Conservation (phyloP, 2,113 vertebrate genomes). For the Catharus bicknelli region DNA sequence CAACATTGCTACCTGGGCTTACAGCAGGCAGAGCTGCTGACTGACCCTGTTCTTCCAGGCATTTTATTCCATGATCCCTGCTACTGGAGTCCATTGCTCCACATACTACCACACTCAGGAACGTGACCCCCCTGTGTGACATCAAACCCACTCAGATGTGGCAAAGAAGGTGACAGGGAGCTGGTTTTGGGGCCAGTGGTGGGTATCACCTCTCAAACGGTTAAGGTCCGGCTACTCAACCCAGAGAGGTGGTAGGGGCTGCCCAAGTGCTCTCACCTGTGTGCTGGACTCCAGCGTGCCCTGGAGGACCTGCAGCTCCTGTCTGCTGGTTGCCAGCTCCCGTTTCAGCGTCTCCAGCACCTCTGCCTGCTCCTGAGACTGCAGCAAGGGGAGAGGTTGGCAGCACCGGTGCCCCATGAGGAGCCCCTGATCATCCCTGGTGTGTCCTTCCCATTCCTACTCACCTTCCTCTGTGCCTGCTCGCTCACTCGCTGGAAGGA, state of each 20-base stretch:
- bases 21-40: background rate
- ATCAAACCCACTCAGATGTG: background rate
- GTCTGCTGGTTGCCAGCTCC: constrained; percentile 84
- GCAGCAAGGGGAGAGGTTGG: background rate
- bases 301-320: constrained; percentile 83
- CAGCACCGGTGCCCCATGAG: fast-evolving
- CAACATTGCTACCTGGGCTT: background rate
- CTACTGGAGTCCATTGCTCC: background rate
- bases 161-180: background rate
- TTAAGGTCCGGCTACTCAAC: background rate
- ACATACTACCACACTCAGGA: background rate
- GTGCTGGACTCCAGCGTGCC: constrained; percentile 76
- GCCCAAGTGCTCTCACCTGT: constrained; percentile 73
- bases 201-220: fast-evolving
- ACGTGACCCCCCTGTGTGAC: fast-evolving
- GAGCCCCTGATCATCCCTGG: background rate
- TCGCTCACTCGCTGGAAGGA: constrained; percentile 86
- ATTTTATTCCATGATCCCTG: background rate
- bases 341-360: constrained; percentile 84
- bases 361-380: constrained; percentile 88
- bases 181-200: background rate
- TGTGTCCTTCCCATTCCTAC: fast-evolving
- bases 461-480: constrained; percentile 84
- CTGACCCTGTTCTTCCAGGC: background rate
- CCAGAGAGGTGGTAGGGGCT: background rate